Percentiles rank a stretch among this genome's conserved stretches.
Evolutionary conservation across 2,888 invertebrate species (phyloP).

Genomic region (Dione vanillae): DNA sequence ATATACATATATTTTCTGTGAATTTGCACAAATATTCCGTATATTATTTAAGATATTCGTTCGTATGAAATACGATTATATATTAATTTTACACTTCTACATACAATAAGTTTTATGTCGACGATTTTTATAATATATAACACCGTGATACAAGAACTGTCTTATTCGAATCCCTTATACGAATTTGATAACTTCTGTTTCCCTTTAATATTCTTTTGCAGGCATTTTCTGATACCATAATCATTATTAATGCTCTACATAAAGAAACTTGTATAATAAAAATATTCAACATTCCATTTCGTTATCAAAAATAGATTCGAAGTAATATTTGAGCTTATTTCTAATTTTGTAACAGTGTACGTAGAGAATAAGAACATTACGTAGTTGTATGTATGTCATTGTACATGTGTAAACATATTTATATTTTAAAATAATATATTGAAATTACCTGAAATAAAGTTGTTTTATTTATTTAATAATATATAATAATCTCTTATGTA

Average conservation of each 20-base stretch:
- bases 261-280: neutral
- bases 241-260: neutral
- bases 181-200: neutral
- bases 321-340: constrained; percentile 25
- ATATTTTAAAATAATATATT: constrained; percentile 72
- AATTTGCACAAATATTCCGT: no score
- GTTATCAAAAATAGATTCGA: neutral
- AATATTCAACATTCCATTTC: constrained; percentile 1
- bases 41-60: no score
- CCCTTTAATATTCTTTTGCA: neutral
- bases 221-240: neutral
- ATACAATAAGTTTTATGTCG: no score
- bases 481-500: no score
- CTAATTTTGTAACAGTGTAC: constrained; percentile 31
- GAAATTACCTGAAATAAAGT: constrained; percentile 51
- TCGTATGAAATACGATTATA: no score
- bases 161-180: neutral
- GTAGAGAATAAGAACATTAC: constrained; percentile 39
- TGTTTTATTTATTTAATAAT: constrained; percentile 31
- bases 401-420: constrained; percentile 58
- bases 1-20: no score
- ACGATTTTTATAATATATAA: no score
- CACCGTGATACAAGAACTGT: no score
- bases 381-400: constrained; percentile 49
- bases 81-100: no score